Base-by-base conservation (phyloP, 2,888 invertebrate genomes). In the Lapara coniferarum region DNA sequence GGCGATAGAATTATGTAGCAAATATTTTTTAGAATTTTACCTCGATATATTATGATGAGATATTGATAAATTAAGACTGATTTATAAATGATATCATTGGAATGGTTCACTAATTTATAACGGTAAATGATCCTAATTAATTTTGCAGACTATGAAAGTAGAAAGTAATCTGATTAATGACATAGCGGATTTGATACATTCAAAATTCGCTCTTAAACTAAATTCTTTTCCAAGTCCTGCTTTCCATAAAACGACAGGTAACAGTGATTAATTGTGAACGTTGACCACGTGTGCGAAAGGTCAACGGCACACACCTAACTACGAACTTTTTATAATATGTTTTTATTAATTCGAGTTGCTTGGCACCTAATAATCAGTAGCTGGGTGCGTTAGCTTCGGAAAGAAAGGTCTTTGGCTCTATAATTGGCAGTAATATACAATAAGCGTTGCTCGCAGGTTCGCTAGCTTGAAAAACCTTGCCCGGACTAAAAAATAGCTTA, bases 281-380 rank as follows among this genome's bases (percentile, higher is more conserved):
- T 52, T 66, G 30, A 69, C 8, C 71, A 77, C 74, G 73, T 71
- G 67, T 68, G 72, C 14, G 49, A 72, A 77, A 79, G 80, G 79
- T 82, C 80, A 80, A 77, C 82, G 82, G 73, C 78, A 78, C 75
- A 73, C 51, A 57, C 57, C 66, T 66, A 46, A 66, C 59, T 16
- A 30, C 51, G 10, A 68, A 52, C 10, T 68, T 46, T 59, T 7
- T 49, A 63, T 19, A 10, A 19, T 12, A 7, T 49, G 8, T 10
- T 49, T 49, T 49, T 56, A 25, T 57, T 57, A 37, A 6, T 56
- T 10, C 56, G 10, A 53, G 7, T 8, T n/a, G 16, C n/a, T n/a
- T 6, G 0, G 7, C 53, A 16, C 6, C 7, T 7, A 52, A n/a
- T 7, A 14, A 52, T 52, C n/a, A 14, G 52, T n/a, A 14, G 37